Base-by-base conservation (phyloP, 92 coral and sea anemone genomes). In the Plumapathes pennacea region DNA sequence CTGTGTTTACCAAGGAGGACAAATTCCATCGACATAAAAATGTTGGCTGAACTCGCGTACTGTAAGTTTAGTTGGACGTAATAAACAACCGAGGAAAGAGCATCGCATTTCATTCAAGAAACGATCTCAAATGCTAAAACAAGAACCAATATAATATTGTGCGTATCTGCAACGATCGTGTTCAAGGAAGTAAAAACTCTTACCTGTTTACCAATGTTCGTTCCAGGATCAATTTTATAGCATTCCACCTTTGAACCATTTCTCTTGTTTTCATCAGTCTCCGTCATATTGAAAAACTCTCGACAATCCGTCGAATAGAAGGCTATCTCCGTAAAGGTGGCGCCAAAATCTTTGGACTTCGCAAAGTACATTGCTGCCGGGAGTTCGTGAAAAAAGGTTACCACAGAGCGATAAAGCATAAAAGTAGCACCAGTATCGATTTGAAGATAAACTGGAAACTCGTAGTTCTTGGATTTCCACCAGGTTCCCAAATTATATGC, bases 341-440 rank as follows among this genome's bases (percentile, higher is more conserved):
- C 34, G 9, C 99, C 99, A 14, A 57, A 73, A 72, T 92, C 85
- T 7, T 58, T 72, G 14, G 99, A 94, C 77, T 81, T 88, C 32
- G 80, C 68, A 38, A 94, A 46, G 78, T 88, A 94, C 94, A 88
- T 77, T 0, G 99, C 94, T 0, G 96, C 94, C 4, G 99, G 99
- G 0, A 82, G 22, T 4, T 84, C 85, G 70, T 71, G 82, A 23
- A 52, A 41, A 54, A 94, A 94, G n/a, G 82, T 82, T 41, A 76
- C 85, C 3, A 62, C 33, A 15, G 90, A 76, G 58, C 36, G 62
- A 44, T 62, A 76, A 4, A 88, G 57, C 90, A 94, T 84, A 40
- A 76, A 88, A 4, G 68, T 62, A 17, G 84, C 55, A 9, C 85
- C 88, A 32, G 81, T 57, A 43, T 84, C 92, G 10, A 88, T 49